Percentiles rank a stretch among this genome's conserved stretches.
Conservation (phyloP, 37 sponge, comb jelly and placozoan species). For the Sycon ciliatum region DNA sequence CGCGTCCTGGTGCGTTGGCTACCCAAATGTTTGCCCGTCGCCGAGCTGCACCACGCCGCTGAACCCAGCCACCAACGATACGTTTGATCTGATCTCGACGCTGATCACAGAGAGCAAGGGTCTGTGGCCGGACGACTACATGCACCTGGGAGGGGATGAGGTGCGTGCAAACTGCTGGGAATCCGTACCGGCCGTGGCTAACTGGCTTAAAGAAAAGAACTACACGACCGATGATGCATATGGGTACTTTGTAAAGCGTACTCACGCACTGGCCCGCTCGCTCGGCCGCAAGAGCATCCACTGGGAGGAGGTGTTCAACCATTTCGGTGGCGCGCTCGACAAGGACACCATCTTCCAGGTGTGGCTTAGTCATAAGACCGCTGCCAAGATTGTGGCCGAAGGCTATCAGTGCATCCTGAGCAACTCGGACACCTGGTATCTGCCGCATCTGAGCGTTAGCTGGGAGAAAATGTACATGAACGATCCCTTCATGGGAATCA, state of each 20-base stretch:
- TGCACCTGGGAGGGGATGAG: conserved; percentile 64
- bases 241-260: background rate
- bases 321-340: background rate
- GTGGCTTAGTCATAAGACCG: conserved; percentile 1
- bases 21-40: background rate
- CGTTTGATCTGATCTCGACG: conserved; percentile 10
- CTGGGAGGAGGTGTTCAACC: conserved; percentile 13
- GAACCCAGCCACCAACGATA: conserved; percentile 1
- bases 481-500: background rate
- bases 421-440: background rate
- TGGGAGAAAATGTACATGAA: conserved; percentile 1
- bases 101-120: no score
- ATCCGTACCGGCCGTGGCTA: background rate
- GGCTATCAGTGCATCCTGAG: conserved; percentile 11
- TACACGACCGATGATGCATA: background rate
- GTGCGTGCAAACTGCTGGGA: conserved; percentile 51
- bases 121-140: no score
- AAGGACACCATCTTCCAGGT: background rate
- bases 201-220: conserved; percentile 31
- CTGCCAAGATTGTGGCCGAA: conserved; percentile 13
- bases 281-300: background rate
- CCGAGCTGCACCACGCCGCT: conserved; percentile 9
- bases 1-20: conserved; percentile 34
- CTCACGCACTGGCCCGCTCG: background rate
- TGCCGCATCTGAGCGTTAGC: background rate